Conservation (phyloP, 1,140 invertebrate genomes). For the Drosophila pectinifera region DNA sequence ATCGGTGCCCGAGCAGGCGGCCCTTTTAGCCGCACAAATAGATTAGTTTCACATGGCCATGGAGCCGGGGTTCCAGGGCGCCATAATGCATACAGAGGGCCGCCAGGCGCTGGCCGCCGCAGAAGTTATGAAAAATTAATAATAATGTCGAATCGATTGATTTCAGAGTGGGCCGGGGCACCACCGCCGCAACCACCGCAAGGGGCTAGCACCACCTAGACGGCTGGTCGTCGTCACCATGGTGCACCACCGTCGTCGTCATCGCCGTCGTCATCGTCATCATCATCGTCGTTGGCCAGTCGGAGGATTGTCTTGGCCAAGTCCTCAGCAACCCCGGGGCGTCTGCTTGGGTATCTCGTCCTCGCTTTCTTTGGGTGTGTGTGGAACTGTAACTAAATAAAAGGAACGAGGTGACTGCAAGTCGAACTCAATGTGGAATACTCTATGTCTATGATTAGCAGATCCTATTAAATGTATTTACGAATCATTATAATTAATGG, state of each 20-base stretch:
- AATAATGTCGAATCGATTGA: constrained; percentile 85
- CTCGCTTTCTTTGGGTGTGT: constrained; percentile 56
- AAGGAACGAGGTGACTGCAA: constrained; percentile 14
- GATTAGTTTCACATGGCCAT: constrained; percentile 84
- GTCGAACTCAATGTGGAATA: neutral
- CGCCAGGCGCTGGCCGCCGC: constrained; percentile 73
- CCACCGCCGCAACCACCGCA: constrained; percentile 18
- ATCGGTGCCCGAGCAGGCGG: constrained; percentile 46
- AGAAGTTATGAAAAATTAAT: constrained; percentile 85
- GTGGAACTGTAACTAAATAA: constrained; percentile 82
- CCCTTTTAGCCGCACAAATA: constrained; percentile 80
- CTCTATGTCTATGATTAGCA: constrained; percentile 19
- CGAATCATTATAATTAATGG: too few species aligned
- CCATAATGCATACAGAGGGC: constrained; percentile 80
- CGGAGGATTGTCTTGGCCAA: constrained; percentile 75
- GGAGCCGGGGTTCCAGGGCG: constrained; percentile 68
- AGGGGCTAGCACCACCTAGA: constrained; percentile 71
- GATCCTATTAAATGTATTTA: neutral
- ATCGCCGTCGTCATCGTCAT: constrained; percentile 12
- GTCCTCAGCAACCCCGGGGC: constrained; percentile 61
- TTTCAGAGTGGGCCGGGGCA: constrained; percentile 66
- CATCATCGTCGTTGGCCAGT: constrained; percentile 23
- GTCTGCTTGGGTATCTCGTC: constrained; percentile 31
- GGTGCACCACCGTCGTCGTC: constrained; percentile 8
- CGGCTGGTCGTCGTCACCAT: constrained; percentile 65